These are phyloP conservation scores for Acheta domesticus DNA, from an alignment of 2,888 invertebrate species.

Conservation along the genomic window DNA sequence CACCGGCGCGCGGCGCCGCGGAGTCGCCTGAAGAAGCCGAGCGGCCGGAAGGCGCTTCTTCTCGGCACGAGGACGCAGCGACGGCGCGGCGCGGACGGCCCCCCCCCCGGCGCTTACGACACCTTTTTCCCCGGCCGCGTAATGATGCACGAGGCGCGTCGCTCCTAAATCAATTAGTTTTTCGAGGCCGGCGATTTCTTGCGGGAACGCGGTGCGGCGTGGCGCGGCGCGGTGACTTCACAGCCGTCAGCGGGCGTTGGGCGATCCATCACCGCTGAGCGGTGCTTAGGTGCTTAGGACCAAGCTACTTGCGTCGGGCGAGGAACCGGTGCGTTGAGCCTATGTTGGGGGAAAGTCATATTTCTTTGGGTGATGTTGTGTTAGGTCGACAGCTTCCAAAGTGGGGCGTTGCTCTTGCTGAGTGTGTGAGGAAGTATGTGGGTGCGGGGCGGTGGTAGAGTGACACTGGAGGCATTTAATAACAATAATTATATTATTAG, in stretches of 20 bases:
- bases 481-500: no score
- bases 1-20: no score
- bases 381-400: no score
- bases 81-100: neutral
- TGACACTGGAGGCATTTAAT: no score
- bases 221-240: neutral
- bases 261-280: neutral
- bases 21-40: neutral
- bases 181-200: neutral
- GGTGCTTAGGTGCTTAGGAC: neutral
- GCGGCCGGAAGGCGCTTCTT: neutral
- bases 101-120: neutral
- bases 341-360: no score
- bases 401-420: no score
- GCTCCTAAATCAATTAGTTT: conserved; percentile 7
- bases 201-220: neutral
- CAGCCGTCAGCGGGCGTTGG: neutral
- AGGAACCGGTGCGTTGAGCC: no score
- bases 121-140: neutral
- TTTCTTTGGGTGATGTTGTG: no score
- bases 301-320: no score
- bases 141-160: conserved; percentile 6
- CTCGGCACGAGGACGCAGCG: neutral
- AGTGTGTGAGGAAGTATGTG: no score
- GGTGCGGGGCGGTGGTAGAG: no score